These are phyloP conservation scores for Acanthiza pusilla DNA, from an alignment of 2,797 vertebrate genomes.

Conservation along the genomic window DNA sequence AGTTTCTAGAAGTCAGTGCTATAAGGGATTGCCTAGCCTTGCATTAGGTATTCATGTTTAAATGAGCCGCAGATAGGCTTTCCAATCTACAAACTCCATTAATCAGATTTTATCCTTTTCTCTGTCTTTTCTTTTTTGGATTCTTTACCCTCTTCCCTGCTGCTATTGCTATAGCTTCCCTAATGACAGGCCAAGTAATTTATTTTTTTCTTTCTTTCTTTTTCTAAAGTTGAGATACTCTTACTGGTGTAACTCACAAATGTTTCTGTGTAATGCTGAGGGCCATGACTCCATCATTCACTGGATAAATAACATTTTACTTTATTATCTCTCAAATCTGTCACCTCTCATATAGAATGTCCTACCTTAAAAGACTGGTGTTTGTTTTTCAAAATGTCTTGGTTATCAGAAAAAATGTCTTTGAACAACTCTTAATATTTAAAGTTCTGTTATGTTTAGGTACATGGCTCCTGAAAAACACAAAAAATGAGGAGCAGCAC, in stretches of 20 bases:
- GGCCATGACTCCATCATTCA: neutral
- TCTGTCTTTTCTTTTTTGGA: conserved; percentile 15
- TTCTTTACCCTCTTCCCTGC: conserved; percentile 25
- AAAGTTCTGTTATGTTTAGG: neutral
- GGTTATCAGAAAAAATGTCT: neutral
- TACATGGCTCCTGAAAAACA: neutral
- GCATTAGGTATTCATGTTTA: conserved; percentile 23
- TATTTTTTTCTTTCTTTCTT: neutral
- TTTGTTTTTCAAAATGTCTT: neutral
- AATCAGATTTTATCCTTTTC: conserved; percentile 50
- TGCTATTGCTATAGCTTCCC: conserved; percentile 3
- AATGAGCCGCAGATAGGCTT: neutral
- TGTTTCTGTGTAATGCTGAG: neutral
- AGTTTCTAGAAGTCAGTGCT: conserved; percentile 3
- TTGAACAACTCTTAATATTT: neutral
- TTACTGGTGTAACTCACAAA: neutral
- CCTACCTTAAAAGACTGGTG: neutral
- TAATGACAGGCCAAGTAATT: conserved; percentile 25
- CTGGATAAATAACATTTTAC: neutral
- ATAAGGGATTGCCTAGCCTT: neutral
- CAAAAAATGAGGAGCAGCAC: neutral
- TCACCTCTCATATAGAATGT: neutral
- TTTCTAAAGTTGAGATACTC: neutral
- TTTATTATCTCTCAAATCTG: neutral
- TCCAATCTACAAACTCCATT: conserved; percentile 46